Percentiles rank a stretch among this genome's conserved stretches.
Evolutionary conservation across 1,140 invertebrate genomes (phyloP).

Genomic region (Philaenus spumarius): DNA sequence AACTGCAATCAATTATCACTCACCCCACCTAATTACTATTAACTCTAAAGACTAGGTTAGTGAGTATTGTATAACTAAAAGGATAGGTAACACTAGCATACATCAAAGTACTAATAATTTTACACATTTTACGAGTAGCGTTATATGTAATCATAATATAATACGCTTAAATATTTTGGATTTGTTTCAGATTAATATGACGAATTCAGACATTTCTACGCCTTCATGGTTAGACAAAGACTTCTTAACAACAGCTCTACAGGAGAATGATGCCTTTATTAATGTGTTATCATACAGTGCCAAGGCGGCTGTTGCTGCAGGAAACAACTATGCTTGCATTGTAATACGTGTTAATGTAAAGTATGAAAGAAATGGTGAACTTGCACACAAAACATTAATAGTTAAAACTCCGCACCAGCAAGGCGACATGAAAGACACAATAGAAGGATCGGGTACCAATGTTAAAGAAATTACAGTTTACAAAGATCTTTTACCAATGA

Average conservation of each 20-base stretch:
- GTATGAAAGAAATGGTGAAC: conserved; percentile 23
- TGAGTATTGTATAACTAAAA: no score
- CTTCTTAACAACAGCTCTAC: not conserved
- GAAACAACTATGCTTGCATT: conserved; percentile 53
- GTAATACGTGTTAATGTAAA: conserved; percentile 42
- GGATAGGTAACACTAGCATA: no score
- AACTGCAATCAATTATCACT: no score
- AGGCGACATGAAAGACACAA: conserved; percentile 32
- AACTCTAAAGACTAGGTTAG: no score
- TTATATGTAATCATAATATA: no score
- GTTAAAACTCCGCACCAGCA: conserved; percentile 41
- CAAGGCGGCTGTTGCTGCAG: conserved; percentile 27
- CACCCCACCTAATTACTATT: no score
- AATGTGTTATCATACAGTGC: not conserved
- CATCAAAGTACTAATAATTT: no score
- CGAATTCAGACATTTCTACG: no score
- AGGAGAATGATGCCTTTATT: not conserved
- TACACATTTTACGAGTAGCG: no score
- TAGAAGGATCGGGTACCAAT: conserved; percentile 41
- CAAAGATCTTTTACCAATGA: conserved; percentile 36
- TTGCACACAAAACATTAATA: conserved; percentile 36
- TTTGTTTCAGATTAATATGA: no score
- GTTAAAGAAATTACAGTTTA: conserved; percentile 36
- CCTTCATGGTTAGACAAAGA: not conserved
- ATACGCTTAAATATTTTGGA: no score